Conservation (phyloP, 2,888 invertebrate genomes). For the Lamellibrachia columna region DNA sequence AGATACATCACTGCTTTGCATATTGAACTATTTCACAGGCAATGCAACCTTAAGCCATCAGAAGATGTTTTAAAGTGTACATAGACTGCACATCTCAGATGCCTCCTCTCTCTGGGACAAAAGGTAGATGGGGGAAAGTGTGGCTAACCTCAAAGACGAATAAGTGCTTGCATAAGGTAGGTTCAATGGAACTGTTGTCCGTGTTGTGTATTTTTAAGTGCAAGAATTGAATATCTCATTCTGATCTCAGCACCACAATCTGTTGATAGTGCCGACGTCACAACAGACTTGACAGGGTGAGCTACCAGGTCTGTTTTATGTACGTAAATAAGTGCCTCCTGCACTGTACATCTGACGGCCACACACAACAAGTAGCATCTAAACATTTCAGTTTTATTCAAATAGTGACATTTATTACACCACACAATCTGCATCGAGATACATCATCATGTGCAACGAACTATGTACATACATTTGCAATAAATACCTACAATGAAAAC, state of each 20-base stretch:
- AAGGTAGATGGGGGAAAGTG: not conserved
- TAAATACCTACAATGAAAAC: conserved; percentile 9
- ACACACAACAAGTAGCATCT: conserved; percentile 1
- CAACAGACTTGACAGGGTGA: not conserved
- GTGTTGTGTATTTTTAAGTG: not conserved
- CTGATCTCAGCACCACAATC: not conserved
- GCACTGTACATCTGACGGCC: conserved; percentile 11
- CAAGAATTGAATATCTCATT: not conserved
- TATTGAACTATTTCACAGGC: not conserved
- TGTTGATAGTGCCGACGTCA: not conserved
- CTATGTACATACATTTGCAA: conserved; percentile 4
- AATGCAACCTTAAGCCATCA: not conserved
- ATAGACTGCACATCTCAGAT: not conserved
- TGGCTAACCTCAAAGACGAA: not conserved
- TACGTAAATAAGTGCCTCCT: conserved; percentile 4
- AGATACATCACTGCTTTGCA: not conserved
- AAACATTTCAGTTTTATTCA: conserved; percentile 6
- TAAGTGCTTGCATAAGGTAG: not conserved
- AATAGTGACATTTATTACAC: not conserved
- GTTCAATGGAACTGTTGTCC: not conserved
- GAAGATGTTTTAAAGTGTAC: not conserved
- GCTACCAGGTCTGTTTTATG: conserved; percentile 16
- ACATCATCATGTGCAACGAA: not conserved
- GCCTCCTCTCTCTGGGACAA: not conserved
- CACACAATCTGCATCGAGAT: not conserved